phyloP scores from a whole-genome alignment of 1,140 invertebrate genomes.

The Melanaphis sacchari region DNA sequence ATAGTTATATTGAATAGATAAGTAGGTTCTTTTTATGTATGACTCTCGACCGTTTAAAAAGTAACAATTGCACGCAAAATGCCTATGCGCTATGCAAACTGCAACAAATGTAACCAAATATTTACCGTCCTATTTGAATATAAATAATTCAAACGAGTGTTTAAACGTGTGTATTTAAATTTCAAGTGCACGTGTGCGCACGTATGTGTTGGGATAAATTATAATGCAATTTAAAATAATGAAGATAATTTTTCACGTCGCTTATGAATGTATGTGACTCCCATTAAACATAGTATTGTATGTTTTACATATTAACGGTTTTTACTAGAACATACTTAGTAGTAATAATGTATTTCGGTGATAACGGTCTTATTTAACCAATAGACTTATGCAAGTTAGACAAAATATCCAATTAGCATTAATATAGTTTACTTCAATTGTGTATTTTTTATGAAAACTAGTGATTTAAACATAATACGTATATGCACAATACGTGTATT shows the following conservation, averaged over 20 bases:
- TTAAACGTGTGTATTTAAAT: not conserved
- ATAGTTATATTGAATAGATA: not conserved
- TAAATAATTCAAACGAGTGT: not conserved
- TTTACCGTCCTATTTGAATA: not conserved
- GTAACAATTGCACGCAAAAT: not conserved
- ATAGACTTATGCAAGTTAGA: not conserved
- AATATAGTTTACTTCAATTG: not conserved
- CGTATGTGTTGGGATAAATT: not conserved
- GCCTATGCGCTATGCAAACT: not conserved
- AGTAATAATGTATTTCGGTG: not conserved
- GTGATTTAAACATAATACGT: too few species aligned
- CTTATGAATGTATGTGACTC: not conserved
- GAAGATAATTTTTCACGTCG: not conserved
- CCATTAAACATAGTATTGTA: not conserved
- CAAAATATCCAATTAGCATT: not conserved
- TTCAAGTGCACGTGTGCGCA: not conserved
- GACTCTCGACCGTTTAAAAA: not conserved
- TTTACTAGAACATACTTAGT: not conserved
- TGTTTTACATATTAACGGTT: conserved; percentile 8
- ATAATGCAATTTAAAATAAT: conserved; percentile 1
- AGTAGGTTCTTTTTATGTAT: too few species aligned
- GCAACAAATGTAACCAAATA: not conserved
- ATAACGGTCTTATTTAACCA: conserved; percentile 10
- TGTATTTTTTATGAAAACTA: not conserved
- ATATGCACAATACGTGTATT: too few species aligned